Evolutionary conservation across 1,140 invertebrate genomes (phyloP).

Genomic region (Drepana arcuata): DNA sequence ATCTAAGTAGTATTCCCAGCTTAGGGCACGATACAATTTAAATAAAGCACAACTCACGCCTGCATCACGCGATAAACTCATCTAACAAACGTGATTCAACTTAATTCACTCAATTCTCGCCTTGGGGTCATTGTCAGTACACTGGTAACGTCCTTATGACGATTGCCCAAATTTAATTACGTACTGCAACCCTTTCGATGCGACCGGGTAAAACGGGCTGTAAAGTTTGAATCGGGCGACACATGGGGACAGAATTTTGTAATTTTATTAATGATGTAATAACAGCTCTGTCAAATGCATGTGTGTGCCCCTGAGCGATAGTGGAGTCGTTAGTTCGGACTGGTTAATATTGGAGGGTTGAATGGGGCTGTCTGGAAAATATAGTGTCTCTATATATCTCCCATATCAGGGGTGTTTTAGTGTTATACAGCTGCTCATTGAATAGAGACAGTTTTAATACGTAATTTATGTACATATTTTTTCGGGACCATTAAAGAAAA

Average conservation of each 20-base stretch:
- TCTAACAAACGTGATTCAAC: slow-evolving; percentile 49
- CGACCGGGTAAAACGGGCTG: slow-evolving; percentile 30
- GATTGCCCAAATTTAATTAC: slow-evolving; percentile 67
- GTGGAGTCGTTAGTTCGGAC: slow-evolving; percentile 61
- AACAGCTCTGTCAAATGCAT: slow-evolving; percentile 69
- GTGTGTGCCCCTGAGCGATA: slow-evolving; percentile 66
- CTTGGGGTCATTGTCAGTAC: slow-evolving; percentile 47
- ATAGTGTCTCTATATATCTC: too few species aligned
- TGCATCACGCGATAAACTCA: slow-evolving; percentile 31
- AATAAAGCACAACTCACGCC: slow-evolving; percentile 17
- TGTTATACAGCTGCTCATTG: too few species aligned
- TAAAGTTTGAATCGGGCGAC: slow-evolving; percentile 43
- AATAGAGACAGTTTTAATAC: too few species aligned
- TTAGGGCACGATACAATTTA: too few species aligned
- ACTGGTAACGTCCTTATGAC: slow-evolving; percentile 43
- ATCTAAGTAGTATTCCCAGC: too few species aligned
- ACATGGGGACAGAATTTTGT: slow-evolving; percentile 66
- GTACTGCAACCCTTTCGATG: slow-evolving; percentile 45
- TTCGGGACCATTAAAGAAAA: too few species aligned
- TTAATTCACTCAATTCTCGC: slow-evolving; percentile 59
- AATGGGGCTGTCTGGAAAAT: too few species aligned
- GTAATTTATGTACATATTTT: too few species aligned
- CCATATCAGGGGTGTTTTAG: too few species aligned
- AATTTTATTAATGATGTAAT: slow-evolving; percentile 73
- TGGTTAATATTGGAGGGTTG: slow-evolving; percentile 60